These are phyloP conservation scores for Melanotaenia trifasciata DNA, from an alignment of 2,797 vertebrate species.

Conservation along the genomic window DNA sequence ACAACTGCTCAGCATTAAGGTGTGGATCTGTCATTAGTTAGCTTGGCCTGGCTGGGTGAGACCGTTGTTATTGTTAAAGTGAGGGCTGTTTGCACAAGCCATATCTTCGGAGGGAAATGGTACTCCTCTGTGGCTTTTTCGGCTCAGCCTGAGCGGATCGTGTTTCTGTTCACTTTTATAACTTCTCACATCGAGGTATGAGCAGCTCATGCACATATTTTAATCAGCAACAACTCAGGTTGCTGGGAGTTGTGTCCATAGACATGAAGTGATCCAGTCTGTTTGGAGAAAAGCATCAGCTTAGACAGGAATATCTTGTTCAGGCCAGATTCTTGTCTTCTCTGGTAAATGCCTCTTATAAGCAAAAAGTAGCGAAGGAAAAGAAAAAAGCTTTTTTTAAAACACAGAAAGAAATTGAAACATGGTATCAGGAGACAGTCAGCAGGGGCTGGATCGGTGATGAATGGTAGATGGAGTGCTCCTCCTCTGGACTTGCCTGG, in stretches of 20 bases:
- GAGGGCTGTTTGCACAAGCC: conserved; percentile 80
- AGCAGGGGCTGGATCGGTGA: conserved; percentile 44
- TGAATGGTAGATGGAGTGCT: conserved; percentile 49
- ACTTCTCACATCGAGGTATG: conserved; percentile 33
- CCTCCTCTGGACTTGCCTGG: conserved; percentile 78
- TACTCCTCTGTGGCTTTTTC: conserved; percentile 77
- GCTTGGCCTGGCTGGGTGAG: conserved; percentile 74
- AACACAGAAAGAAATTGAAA: background rate
- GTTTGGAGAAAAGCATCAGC: conserved; percentile 22
- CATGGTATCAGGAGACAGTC: background rate
- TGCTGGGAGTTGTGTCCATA: conserved; percentile 54
- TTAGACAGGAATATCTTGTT: conserved; percentile 14
- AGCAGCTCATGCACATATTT: conserved; percentile 69
- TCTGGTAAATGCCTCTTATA: conserved; percentile 7
- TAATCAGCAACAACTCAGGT: conserved; percentile 64
- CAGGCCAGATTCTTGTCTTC: conserved; percentile 25
- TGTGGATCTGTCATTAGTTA: conserved; percentile 85
- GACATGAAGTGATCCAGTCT: conserved; percentile 34
- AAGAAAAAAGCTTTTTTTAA: background rate
- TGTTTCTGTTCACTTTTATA: conserved; percentile 68
- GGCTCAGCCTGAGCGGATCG: conserved; percentile 61
- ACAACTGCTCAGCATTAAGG: conserved; percentile 82
- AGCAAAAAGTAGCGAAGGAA: background rate
- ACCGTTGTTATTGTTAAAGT: conserved; percentile 81
- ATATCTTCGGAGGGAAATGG: conserved; percentile 78